Base-by-base conservation (phyloP, 2,797 vertebrate species). In the Phataginus tetradactyla region DNA sequence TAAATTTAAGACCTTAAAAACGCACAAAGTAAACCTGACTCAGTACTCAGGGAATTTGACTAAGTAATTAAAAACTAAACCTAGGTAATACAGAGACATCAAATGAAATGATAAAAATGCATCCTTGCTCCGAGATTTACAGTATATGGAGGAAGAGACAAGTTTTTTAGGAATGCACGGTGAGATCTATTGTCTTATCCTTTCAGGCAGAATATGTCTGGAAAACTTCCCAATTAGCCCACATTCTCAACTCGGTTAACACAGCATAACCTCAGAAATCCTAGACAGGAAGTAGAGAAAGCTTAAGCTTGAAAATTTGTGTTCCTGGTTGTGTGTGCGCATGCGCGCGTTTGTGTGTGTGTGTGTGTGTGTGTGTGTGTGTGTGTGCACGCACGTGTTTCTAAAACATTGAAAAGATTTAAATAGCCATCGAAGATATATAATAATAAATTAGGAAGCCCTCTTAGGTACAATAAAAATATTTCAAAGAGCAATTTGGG, bases 1-100 rank as follows among this genome's bases (percentile, higher is more conserved):
- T 3, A 86, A 72, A 25, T 14, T 68, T 68, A 15, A 80, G 53
- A 15, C 23, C 39, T 94, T 88, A 66, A 91, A 86, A 77, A 51
- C 75, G 21, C 13, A 61, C 57, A 64, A 78, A 45, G 63, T 57
- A 90, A 72, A 80, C 20, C 37, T 78, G 39, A 57, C 29, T 57
- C 3, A 5, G 7, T 78, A 27, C 6, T 77, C 27, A 55, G 21
- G 59, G 21, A 92, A 75, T 51, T 72, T 90, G 49, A 37, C 49
- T 69, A 95, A 93, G 49, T 71, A 78, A 87, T 72, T 86, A 87
- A 77, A 85, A 71, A 42, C 37, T 51, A 78, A 95, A 71, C 25
- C 25, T 81, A 86, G 29, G 9, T 64, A 66, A 15, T 88, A 25
- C 23, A 32, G 53, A 83, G 37, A 72, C 12, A 72, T 72, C 18